Base-by-base conservation (phyloP, 2,888 invertebrate genomes). In the Drosophila mimetica region DNA sequence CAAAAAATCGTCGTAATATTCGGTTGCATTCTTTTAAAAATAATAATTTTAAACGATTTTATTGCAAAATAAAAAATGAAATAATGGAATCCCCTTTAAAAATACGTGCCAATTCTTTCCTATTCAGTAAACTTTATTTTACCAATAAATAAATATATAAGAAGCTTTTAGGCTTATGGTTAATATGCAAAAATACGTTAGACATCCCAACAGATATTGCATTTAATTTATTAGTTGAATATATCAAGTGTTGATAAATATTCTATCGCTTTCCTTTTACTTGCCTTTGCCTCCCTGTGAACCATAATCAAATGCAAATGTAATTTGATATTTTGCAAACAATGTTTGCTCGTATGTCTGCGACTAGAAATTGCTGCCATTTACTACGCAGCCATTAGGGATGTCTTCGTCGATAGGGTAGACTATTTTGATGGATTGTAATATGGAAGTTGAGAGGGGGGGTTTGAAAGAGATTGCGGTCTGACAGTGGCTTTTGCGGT, bases 281-380 rank as follows among this genome's bases (percentile, higher is more conserved):
- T 16, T 25, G 4, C 11, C n/a, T 5, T 18, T 14, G 3, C 1
- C 32, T 13, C 32, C 5, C 65, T 11, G n/a, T 41, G 22, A 28
- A 14, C 63, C 34, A 65, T 65, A 64, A 71, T 60, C 52, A 52
- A 70, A 72, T 72, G 70, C 48, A 72, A 71, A 72, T 71, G 71
- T 72, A 71, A 71, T 71, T 51, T 63, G 73, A 71, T 71, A 71
- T 71, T 71, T 72, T 63, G 73, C 64, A 71, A 71, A 72, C 47
- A 71, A 14, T 14, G 22, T 14, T 32, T 14, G 41, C 52, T 52
- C 32, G 28, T 36, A 70, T 11, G 58, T 51, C 39, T 50, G 13
- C 28, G 36, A 66, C 42, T 51, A 55, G 47, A 55, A 72, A 48
- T 36, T 44, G 61, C 57, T 66, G 66, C 41, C 67, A 65, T 44